phyloP scores from a whole-genome alignment of 2,888 invertebrate species.

The Lithophane semibrunnea region DNA sequence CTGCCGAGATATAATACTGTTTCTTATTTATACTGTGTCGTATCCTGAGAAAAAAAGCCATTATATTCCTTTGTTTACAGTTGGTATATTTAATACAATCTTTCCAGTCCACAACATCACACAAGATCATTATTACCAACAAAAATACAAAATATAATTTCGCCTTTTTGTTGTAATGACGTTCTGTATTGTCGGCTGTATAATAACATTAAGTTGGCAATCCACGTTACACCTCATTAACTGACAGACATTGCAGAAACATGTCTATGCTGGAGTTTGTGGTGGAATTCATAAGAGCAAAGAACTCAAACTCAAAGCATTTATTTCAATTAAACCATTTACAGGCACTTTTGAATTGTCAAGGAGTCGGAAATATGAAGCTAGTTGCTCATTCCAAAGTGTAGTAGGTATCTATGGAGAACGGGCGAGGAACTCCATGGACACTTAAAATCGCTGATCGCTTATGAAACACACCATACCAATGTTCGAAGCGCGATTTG shows the following conservation, averaged over 20 bases:
- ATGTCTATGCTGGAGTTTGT: conserved; percentile 56
- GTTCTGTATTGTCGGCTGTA: conserved; percentile 47
- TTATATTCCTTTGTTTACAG: conserved; percentile 24
- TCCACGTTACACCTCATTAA: conserved; percentile 80
- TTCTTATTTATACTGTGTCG: no score
- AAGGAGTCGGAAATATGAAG: no score
- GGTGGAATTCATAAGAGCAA: conserved; percentile 45
- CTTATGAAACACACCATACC: conserved; percentile 45
- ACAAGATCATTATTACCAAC: conserved; percentile 43
- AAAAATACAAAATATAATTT: conserved; percentile 40
- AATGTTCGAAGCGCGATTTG: conserved; percentile 72
- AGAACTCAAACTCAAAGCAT: no score
- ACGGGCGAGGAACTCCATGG: no score
- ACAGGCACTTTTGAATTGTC: no score
- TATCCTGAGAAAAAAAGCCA: conserved; percentile 23
- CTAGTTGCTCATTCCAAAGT: no score
- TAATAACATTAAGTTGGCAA: conserved; percentile 73
- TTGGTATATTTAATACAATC: conserved; percentile 25
- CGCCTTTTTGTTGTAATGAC: conserved; percentile 52
- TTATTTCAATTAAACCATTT: no score
- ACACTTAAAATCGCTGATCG: conserved; percentile 15
- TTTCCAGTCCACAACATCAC: conserved; percentile 32
- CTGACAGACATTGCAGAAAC: conserved; percentile 75
- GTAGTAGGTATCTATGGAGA: no score
- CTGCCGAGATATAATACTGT: no score